Evolutionary conservation across 2,113 vertebrate genomes (phyloP).

Genomic region (Lonchura striata): DNA sequence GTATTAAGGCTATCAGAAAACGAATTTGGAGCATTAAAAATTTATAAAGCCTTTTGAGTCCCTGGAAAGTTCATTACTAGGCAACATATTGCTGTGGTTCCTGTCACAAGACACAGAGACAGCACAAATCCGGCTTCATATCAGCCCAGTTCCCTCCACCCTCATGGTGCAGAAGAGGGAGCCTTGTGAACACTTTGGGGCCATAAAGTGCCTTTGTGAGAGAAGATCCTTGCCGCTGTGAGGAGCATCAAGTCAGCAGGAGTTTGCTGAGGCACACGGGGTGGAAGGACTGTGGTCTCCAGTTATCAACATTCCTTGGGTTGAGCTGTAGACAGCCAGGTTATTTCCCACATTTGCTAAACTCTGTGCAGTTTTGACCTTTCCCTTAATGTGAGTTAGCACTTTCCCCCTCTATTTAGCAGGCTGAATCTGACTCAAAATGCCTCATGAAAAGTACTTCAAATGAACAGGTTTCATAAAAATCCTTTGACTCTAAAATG

Average conservation of each 20-base stretch:
- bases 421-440: background rate
- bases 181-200: background rate
- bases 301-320: background rate
- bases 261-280: background rate
- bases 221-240: background rate
- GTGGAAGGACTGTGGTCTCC: background rate
- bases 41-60: conserved; percentile 23
- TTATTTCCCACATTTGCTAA: background rate
- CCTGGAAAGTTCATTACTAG: conserved; percentile 42
- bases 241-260: background rate
- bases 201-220: background rate
- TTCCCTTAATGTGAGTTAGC: background rate
- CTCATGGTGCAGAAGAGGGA: background rate
- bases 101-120: background rate
- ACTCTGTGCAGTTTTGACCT: background rate
- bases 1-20: conserved; percentile 27
- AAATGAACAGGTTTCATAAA: background rate
- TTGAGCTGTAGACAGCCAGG: background rate
- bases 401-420: background rate
- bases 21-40: conserved; percentile 35
- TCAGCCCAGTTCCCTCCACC: background rate
- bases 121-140: accelerated
- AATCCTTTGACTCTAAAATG: background rate
- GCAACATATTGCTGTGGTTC: conserved; percentile 14
- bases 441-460: background rate